Conservation (phyloP, 2,888 invertebrate genomes). For the Patella pellucida region DNA sequence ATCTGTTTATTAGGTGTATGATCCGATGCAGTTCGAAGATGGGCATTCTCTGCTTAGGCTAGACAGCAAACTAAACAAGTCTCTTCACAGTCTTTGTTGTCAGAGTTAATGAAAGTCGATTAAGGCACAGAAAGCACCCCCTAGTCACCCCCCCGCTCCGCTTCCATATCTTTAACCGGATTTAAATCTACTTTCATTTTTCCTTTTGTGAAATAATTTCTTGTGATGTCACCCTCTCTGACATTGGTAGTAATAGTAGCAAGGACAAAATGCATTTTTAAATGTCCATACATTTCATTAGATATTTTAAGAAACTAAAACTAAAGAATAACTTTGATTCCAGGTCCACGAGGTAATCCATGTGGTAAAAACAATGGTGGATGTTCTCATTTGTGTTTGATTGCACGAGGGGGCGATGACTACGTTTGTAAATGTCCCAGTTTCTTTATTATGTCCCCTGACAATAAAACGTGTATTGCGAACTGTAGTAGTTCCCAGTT, state of each 20-base stretch:
- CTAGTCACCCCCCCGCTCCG: too few relatives aligned
- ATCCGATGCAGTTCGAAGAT: too few relatives aligned
- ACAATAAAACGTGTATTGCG: conserved; percentile 89
- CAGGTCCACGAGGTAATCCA: conserved; percentile 80
- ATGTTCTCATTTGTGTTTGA: conserved; percentile 94
- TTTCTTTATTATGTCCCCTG: conserved; percentile 82
- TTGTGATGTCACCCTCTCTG: neutral
- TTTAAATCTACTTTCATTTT: too few relatives aligned
- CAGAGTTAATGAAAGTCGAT: too few relatives aligned
- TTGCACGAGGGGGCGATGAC: conserved; percentile 81
- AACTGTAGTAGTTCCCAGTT: conserved; percentile 84
- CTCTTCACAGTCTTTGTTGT: too few relatives aligned
- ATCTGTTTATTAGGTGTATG: too few relatives aligned
- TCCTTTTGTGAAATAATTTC: too few relatives aligned
- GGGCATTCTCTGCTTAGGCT: too few relatives aligned
- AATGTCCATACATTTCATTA: neutral
- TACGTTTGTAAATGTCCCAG: conserved; percentile 95
- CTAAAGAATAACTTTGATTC: neutral
- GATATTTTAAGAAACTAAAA: neutral
- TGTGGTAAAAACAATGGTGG: conserved; percentile 94
- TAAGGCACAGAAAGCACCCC: too few relatives aligned
- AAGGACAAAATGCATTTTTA: neutral
- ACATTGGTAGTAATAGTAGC: neutral
- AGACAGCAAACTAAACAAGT: too few relatives aligned
- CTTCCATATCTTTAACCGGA: too few relatives aligned